Evolutionary conservation across 1,140 invertebrate species (phyloP).

Genomic region (Sitobion miscanthi): DNA sequence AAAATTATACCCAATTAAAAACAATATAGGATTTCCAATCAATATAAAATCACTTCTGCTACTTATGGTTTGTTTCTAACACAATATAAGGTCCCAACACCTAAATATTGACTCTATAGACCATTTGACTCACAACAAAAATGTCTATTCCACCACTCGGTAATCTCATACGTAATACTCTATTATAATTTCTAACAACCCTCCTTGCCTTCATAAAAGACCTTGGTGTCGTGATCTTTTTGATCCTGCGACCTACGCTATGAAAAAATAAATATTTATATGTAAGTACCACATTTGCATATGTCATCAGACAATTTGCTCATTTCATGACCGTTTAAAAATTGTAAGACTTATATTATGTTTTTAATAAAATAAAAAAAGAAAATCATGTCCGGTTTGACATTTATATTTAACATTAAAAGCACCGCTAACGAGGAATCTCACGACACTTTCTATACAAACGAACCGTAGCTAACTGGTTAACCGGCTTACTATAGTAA

Average conservation of each 20-base stretch:
- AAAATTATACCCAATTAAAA: not conserved
- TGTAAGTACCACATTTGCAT: not conserved
- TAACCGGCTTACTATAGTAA: too few relatives aligned
- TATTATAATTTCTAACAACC: not conserved
- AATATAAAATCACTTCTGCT: not conserved
- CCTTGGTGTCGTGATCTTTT: not conserved
- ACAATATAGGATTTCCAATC: not conserved
- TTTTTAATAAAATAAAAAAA: not conserved
- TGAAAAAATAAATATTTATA: not conserved
- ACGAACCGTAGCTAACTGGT: not conserved
- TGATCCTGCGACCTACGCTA: not conserved
- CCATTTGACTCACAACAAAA: not conserved
- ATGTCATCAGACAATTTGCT: not conserved
- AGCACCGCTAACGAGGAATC: not conserved
- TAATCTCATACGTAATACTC: not conserved
- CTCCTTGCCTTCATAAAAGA: not conserved
- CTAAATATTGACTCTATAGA: not conserved
- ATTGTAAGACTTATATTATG: not conserved
- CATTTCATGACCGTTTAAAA: not conserved
- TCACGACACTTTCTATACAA: not conserved
- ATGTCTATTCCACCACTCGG: not conserved
- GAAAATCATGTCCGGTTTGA: not conserved
- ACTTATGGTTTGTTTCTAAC: not conserved
- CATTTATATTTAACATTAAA: not conserved
- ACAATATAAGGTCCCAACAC: not conserved